phyloP scores from a whole-genome alignment of 1,140 invertebrate genomes.

The Augochlora pura region DNA sequence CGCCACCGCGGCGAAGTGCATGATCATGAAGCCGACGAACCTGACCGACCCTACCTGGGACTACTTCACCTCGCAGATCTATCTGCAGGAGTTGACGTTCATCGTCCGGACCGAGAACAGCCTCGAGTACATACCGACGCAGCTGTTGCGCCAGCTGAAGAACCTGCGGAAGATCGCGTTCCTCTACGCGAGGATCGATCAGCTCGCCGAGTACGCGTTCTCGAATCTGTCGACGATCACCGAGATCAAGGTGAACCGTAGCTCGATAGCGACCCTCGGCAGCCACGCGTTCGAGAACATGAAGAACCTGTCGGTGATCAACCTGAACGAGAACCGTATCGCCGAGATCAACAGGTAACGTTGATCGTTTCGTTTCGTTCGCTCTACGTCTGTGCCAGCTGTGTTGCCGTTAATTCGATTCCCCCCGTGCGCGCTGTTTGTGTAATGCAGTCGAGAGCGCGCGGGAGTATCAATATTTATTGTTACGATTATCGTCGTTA shows the following conservation, averaged over 20 bases:
- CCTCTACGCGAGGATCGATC: conserved; percentile 86
- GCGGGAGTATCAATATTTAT: too few species aligned
- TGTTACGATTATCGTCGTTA: too few species aligned
- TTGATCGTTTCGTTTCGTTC: too few species aligned
- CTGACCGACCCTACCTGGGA: conserved; percentile 85
- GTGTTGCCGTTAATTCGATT: too few species aligned
- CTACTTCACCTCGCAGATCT: conserved; percentile 86
- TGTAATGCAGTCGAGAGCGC: too few species aligned
- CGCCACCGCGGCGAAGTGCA: conserved; percentile 81
- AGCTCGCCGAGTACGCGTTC: conserved; percentile 85
- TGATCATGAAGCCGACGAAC: conserved; percentile 84
- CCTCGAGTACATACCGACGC: conserved; percentile 85
- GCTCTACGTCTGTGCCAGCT: too few species aligned
- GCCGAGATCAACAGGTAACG: conserved; percentile 84
- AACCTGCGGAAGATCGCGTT: conserved; percentile 85
- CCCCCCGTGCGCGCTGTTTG: too few species aligned
- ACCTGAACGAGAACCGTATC: conserved; percentile 87
- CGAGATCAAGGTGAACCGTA: conserved; percentile 84
- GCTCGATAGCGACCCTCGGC: conserved; percentile 84
- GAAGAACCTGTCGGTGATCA: conserved; percentile 83
- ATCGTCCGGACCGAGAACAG: conserved; percentile 84
- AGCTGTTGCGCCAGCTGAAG: conserved; percentile 84
- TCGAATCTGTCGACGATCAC: conserved; percentile 85
- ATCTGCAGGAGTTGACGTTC: conserved; percentile 85
- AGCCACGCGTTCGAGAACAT: conserved; percentile 86